Base-by-base conservation (phyloP, 2,113 vertebrate species). In the Oreochromis niloticus region DNA sequence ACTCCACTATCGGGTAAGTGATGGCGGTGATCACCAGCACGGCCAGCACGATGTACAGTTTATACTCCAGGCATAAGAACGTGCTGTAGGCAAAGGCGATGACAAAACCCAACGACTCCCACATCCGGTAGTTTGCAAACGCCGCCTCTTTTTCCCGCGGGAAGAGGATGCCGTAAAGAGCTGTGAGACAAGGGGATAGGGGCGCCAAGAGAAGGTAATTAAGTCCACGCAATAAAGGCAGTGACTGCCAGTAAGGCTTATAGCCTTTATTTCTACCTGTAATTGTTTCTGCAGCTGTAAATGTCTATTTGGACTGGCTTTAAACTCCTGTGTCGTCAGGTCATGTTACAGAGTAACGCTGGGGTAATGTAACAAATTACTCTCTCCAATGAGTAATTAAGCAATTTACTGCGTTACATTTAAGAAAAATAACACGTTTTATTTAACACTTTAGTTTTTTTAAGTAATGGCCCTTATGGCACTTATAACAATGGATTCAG, bases 71-170 rank as follows among this genome's bases (percentile, higher is more conserved):
- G 5, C 97, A 98, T 41, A 99, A 6, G 87, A 96, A 96, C 1
- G 96, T 97, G 95, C 98, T 99, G 90, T 97, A 99, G 5, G 97
- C 98, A 17, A 97, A 99, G 48, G 98, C 97, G 0, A 97, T 95
- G 9, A 98, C 97, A 19, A 97, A 99, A 1, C 98, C 98, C 12
- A 98, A 48, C 0, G 98, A 98, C 89, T 99, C 98, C 97, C 98
- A 98, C 83, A 99, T 97, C 12, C 98, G 97, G 91, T 99, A 99
- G 94, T 97, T 98, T 57, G 98, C 97, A 24, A 99, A 99, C 2
- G 98, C 98, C 0, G 98, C 98, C 89, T 99, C 98, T 88, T 98
- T 99, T 88, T 96, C 84, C 8, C 89, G 88, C 12, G 97, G 93
- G 89, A 99, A 99, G 32, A 99, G 96, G 85, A 97, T 30, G 1